Conservation (phyloP, 2,113 vertebrate species). For the Scytalopus superciliaris region DNA sequence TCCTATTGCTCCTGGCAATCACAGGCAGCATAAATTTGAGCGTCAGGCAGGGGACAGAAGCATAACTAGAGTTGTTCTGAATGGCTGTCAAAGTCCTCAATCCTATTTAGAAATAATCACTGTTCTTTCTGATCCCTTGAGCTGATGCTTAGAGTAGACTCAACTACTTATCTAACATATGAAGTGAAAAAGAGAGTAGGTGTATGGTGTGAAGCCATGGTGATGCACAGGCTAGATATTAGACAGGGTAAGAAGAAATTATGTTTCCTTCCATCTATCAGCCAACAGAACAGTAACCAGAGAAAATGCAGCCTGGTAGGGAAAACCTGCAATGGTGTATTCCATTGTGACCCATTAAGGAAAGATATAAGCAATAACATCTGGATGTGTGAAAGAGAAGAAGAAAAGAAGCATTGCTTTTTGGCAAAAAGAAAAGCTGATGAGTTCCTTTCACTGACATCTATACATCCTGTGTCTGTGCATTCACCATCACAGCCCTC, state of each 20-base stretch:
- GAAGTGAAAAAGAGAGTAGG: conserved; percentile 15
- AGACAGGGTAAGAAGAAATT: not conserved
- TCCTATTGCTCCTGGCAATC: not conserved
- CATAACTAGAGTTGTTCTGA: not conserved
- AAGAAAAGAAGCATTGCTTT: not conserved
- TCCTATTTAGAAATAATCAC: not conserved
- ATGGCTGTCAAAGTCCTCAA: not conserved
- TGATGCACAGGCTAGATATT: not conserved
- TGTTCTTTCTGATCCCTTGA: not conserved
- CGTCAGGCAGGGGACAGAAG: not conserved
- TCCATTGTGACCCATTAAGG: not conserved
- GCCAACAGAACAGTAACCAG: not conserved
- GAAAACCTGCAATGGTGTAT: not conserved
- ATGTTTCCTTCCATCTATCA: not conserved
- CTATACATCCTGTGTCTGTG: not conserved
- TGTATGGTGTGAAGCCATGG: conserved; percentile 9
- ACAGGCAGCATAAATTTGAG: not conserved
- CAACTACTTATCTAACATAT: conserved; percentile 11
- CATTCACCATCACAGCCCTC: not conserved
- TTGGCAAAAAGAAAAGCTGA: not conserved
- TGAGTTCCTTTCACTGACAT: not conserved
- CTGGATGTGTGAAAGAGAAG: not conserved
- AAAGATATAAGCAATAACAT: not conserved
- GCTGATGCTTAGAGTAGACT: not conserved
- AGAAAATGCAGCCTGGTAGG: not conserved